These are phyloP conservation scores for Stigmatopora argus DNA, from an alignment of 2,113 vertebrate genomes.

Conservation along the genomic window DNA sequence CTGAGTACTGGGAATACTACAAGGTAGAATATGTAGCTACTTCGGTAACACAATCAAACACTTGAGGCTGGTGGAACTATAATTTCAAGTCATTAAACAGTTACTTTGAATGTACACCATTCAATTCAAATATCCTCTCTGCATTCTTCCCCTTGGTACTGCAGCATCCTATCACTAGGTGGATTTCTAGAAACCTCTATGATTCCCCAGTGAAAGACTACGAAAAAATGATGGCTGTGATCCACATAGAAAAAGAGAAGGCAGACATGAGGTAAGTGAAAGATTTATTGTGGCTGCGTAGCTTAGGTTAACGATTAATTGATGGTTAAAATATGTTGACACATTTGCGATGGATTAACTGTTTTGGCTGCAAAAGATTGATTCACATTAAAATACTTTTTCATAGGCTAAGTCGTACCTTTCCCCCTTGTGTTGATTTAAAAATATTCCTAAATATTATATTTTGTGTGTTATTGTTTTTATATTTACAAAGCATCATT, in stretches of 20 bases:
- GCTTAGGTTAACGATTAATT: no score
- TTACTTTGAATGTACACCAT: background rate
- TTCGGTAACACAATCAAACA: background rate
- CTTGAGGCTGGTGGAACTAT: background rate
- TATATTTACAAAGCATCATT: no score
- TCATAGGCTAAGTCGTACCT: background rate
- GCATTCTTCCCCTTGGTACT: constrained; percentile 5
- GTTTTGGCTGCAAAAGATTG: no score
- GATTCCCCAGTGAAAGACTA: constrained; percentile 85
- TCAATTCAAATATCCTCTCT: background rate
- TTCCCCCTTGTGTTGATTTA: background rate
- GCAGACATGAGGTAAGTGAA: constrained; percentile 74
- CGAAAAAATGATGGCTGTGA: constrained; percentile 81
- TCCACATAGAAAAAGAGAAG: constrained; percentile 79
- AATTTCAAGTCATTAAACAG: background rate
- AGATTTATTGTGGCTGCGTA: no score
- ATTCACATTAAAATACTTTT: background rate
- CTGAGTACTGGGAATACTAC: constrained; percentile 91
- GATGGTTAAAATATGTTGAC: no score
- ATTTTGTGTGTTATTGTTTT: no score
- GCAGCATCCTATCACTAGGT: constrained; percentile 92
- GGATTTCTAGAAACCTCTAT: constrained; percentile 73
- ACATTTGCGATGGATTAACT: no score
- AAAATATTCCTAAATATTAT: background rate
- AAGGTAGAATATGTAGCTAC: constrained; percentile 64